These are phyloP conservation scores for Karalla daura DNA, from an alignment of 2,797 vertebrate species.

Conservation along the genomic window DNA sequence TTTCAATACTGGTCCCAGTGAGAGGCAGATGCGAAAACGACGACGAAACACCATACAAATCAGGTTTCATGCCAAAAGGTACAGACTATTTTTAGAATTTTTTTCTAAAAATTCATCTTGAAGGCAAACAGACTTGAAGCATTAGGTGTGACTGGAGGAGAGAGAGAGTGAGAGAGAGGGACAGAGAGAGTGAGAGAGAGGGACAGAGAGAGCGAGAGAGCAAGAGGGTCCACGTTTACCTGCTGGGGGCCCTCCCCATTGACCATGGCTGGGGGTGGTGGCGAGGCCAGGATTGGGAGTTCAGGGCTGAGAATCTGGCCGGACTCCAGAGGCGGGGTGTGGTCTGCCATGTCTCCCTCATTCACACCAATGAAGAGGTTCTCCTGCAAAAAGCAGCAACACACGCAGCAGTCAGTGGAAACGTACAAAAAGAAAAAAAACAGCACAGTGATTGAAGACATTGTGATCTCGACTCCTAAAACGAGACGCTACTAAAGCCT, in stretches of 20 bases:
- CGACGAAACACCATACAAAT: background rate
- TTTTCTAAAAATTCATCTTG: too few species aligned
- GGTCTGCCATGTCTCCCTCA: conserved; percentile 97
- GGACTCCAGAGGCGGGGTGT: conserved; percentile 94
- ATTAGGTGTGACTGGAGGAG: conserved; percentile 7
- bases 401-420: conserved; percentile 29
- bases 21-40: conserved; percentile 25
- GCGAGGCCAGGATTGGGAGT: conserved; percentile 90
- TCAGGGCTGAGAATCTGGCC: conserved; percentile 93
- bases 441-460: background rate
- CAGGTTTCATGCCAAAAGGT: conserved; percentile 22
- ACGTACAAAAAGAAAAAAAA: conserved; percentile 9
- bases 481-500: conserved; percentile 16
- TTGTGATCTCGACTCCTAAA: background rate
- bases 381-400: conserved; percentile 74
- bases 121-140: conserved; percentile 12
- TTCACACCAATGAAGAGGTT: conserved; percentile 86
- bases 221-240: conserved; percentile 83
- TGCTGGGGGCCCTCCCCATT: conserved; percentile 96
- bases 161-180: background rate
- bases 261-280: conserved; percentile 89
- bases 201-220: background rate
- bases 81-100: too few species aligned
- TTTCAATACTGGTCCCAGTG: conserved; percentile 59
- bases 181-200: background rate